A percentile compares a stretch with the other conserved stretches of the same genome.
These are phyloP conservation scores for Trissolcus brochymenae DNA, from an alignment of 2,888 invertebrate genomes.

Conservation along the genomic window DNA sequence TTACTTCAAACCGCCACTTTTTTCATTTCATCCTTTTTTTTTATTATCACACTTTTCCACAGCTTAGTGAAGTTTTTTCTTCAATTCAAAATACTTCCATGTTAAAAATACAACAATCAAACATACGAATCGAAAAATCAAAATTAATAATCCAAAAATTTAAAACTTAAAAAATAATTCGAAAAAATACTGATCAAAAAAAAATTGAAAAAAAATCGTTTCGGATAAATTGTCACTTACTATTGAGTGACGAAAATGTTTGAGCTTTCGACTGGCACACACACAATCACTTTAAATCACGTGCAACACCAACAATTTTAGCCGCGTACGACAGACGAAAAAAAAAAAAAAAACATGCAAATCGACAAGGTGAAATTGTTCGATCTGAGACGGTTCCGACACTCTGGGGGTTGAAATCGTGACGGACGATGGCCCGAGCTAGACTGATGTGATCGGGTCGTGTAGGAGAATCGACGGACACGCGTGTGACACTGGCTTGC, in stretches of 20 bases:
- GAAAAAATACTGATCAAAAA: background rate
- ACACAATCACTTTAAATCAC: conserved; percentile 34
- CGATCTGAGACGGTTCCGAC: too few species aligned
- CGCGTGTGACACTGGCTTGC: conserved; percentile 72
- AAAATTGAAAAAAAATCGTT: background rate
- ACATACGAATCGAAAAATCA: conserved; percentile 3
- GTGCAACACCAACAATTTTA: background rate
- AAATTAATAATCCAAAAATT: background rate
- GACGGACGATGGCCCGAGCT: conserved; percentile 11
- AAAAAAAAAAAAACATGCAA: too few species aligned
- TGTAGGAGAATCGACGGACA: conserved; percentile 68
- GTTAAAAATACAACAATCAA: background rate
- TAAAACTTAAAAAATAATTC: too few species aligned
- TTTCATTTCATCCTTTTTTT: too few species aligned
- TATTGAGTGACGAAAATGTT: conserved; percentile 14
- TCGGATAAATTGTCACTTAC: conserved; percentile 18
- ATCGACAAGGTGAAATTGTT: too few species aligned
- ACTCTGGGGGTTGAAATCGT: conserved; percentile 8
- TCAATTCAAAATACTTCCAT: background rate
- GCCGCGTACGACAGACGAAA: too few species aligned
- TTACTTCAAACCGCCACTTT: too few species aligned
- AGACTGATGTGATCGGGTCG: conserved; percentile 57
- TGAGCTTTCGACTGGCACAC: conserved; percentile 12
- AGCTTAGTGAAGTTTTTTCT: too few species aligned
- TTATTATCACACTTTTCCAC: too few species aligned